A percentile compares a stretch with the other conserved stretches of the same genome.
Conservation (phyloP, 1,140 invertebrate genomes). For the Portunus trituberculatus region DNA sequence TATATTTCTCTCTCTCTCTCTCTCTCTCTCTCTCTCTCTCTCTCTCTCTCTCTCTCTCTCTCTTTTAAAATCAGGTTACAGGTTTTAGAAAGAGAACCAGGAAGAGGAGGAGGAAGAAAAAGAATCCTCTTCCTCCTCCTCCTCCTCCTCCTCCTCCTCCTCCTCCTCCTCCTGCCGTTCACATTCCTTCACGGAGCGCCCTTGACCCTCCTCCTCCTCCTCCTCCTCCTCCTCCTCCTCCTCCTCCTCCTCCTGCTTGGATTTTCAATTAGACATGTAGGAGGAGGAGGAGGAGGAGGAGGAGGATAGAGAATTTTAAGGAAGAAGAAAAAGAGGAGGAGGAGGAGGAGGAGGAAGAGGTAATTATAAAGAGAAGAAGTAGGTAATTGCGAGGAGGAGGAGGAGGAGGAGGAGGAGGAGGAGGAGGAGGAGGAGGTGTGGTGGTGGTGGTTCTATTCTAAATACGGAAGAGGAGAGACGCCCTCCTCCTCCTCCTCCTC, state of each 20-base stretch:
- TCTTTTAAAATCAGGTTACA: not conserved
- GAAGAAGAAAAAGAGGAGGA: too few relatives aligned
- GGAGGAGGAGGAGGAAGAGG: not conserved
- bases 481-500: not conserved
- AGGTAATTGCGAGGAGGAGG: not conserved
- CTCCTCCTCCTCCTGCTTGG: not conserved
- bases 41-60: conserved; percentile 39
- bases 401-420: too few relatives aligned
- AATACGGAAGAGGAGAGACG: too few relatives aligned
- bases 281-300: too few relatives aligned
- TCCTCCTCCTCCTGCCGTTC: not conserved
- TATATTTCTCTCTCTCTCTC: conserved; percentile 19
- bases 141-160: conserved; percentile 16
- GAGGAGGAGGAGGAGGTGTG: too few relatives aligned
- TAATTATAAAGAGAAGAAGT: not conserved
- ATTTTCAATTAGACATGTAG: too few relatives aligned
- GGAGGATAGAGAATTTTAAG: too few relatives aligned
- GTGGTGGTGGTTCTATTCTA: too few relatives aligned
- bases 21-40: conserved; percentile 26
- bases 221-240: not conserved
- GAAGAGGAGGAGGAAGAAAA: not conserved
- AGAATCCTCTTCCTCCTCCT: not conserved
- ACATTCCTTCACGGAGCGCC: conserved; percentile 12
- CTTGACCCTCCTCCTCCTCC: not conserved
- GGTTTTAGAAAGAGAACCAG: not conserved